phyloP scores from a whole-genome alignment of 2,113 vertebrate species.

The Nettapus auritus region DNA sequence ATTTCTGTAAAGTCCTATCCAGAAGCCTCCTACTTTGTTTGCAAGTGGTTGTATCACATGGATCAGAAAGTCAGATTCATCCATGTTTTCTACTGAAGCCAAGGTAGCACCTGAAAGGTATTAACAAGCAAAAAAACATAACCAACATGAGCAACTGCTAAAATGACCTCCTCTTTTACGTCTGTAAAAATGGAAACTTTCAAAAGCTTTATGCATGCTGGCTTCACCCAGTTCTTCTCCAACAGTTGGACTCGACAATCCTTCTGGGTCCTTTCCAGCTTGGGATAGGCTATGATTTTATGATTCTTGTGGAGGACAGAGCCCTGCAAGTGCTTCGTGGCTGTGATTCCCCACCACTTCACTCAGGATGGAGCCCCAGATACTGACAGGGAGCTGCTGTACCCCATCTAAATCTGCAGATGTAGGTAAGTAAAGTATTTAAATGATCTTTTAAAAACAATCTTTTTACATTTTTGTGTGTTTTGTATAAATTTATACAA shows the following conservation, averaged over 20 bases:
- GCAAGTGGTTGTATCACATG: slow-evolving; percentile 82
- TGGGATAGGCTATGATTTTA: not conserved
- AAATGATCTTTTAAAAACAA: not conserved
- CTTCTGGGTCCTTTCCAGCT: not conserved
- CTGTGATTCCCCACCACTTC: too few species aligned
- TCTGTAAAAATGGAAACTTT: not conserved
- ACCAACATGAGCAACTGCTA: fast-evolving
- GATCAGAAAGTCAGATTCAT: slow-evolving; percentile 85
- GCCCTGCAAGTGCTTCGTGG: not conserved
- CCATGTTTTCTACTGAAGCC: slow-evolving; percentile 81
- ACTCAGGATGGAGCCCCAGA: not conserved
- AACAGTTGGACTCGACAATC: not conserved
- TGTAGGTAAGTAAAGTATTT: not conserved
- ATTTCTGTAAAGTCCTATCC: slow-evolving; percentile 88
- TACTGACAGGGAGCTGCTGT: not conserved
- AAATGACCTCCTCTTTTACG: not conserved
- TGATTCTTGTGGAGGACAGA: not conserved
- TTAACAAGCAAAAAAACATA: not conserved
- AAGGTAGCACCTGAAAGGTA: slow-evolving; percentile 79
- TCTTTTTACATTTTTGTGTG: not conserved
- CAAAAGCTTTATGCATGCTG: not conserved
- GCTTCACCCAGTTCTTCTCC: not conserved
- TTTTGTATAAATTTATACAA: not conserved
- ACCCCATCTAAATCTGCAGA: not conserved
- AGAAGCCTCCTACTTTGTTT: slow-evolving; percentile 83